A percentile compares a stretch with the other conserved stretches of the same genome.
phyloP scores from a whole-genome alignment of 2,797 vertebrate species.

The Pangasius djambal region DNA sequence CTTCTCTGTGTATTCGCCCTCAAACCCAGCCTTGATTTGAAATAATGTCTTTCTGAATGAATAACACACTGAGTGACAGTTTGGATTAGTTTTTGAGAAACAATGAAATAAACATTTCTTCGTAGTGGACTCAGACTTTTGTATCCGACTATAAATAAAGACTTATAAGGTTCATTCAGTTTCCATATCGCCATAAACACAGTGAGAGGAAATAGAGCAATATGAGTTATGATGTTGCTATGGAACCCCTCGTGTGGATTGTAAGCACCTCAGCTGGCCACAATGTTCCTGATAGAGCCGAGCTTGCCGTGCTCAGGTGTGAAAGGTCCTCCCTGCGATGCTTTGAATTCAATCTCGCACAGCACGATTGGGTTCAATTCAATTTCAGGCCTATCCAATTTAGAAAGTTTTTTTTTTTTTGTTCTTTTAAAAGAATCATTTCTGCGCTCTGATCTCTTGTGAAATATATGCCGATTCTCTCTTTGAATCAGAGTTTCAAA shows the following conservation, averaged over 20 bases:
- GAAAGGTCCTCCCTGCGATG: slow-evolving; percentile 24
- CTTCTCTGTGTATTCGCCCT: neutral
- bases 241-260: slow-evolving; percentile 7
- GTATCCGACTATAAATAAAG: slow-evolving; percentile 7
- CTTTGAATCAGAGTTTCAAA: slow-evolving; percentile 9
- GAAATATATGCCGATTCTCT: slow-evolving; percentile 17
- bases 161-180: slow-evolving; percentile 10
- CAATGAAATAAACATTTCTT: slow-evolving; percentile 6
- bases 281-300: neutral
- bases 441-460: slow-evolving; percentile 25
- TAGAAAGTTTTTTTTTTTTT: slow-evolving; percentile 1
- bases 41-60: neutral
- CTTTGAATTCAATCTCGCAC: slow-evolving; percentile 28
- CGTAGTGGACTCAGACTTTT: neutral
- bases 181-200: neutral
- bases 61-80: neutral
- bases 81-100: neutral
- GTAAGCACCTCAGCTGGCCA: slow-evolving; percentile 22
- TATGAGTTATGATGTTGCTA: slow-evolving; percentile 30
- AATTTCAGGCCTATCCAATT: slow-evolving; percentile 36
- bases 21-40: neutral
- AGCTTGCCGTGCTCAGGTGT: slow-evolving; percentile 31
- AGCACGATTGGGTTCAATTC: slow-evolving; percentile 35
- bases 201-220: slow-evolving; percentile 20
- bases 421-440: slow-evolving; percentile 24